These are phyloP conservation scores for Cyrtodaria siliqua DNA, from an alignment of 2,888 invertebrate species.

Conservation along the genomic window DNA sequence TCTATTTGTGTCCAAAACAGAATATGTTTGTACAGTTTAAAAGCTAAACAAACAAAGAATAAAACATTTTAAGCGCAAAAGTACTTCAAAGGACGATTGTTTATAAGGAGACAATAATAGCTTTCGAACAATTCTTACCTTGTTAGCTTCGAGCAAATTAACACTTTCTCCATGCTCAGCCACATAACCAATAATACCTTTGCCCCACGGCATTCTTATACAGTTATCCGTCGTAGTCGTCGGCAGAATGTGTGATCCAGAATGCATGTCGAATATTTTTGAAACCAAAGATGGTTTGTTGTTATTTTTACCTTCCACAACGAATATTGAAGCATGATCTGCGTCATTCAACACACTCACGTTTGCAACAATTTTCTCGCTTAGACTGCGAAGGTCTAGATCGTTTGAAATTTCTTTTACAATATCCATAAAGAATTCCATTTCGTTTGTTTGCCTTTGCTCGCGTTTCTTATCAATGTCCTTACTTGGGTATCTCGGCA, in stretches of 20 bases:
- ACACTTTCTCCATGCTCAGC: conserved; percentile 87
- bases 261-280: conserved; percentile 87
- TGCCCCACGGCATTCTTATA: conserved; percentile 87
- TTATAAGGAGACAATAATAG: too few relatives aligned
- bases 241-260: conserved; percentile 86
- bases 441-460: conserved; percentile 85
- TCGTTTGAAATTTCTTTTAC: conserved; percentile 88
- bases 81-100: too few relatives aligned
- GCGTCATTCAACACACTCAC: conserved; percentile 87
- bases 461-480: conserved; percentile 86
- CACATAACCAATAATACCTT: conserved; percentile 87
- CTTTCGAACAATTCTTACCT: conserved; percentile 84
- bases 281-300: conserved; percentile 86
- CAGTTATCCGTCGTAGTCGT: conserved; percentile 83
- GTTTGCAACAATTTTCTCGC: conserved; percentile 87
- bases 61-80: too few relatives aligned
- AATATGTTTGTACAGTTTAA: too few relatives aligned
- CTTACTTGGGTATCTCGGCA: conserved; percentile 87
- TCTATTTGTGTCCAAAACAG: too few relatives aligned
- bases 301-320: conserved; percentile 86
- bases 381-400: conserved; percentile 87
- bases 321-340: conserved; percentile 87
- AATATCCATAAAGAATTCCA: conserved; percentile 87
- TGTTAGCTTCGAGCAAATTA: conserved; percentile 86
- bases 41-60: too few relatives aligned